Percentiles rank a stretch among this genome's conserved stretches.
Conservation (phyloP, 2,797 vertebrate species). For the Oophaga sylvatica region DNA sequence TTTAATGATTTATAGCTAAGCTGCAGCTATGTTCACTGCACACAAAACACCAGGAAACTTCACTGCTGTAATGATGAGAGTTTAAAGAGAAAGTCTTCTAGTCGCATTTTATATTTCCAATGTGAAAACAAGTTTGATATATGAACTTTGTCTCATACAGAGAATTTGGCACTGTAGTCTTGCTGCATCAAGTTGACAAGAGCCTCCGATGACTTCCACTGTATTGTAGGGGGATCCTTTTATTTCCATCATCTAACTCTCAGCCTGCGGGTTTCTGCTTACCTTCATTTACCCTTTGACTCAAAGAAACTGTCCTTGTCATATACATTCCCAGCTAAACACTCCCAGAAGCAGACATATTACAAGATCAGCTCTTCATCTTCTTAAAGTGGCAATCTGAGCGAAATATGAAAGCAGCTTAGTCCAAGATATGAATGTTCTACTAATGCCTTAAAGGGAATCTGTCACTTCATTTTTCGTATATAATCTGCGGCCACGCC, state of each 20-base stretch:
- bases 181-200: conserved; percentile 21
- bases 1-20: conserved; percentile 45
- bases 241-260: conserved; percentile 16
- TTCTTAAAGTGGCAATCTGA: not conserved
- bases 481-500: no score
- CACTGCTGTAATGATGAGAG: conserved; percentile 29
- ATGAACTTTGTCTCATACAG: not conserved
- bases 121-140: conserved; percentile 15
- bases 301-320: not conserved
- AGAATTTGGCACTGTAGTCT: conserved; percentile 7
- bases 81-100: conserved; percentile 8
- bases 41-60: conserved; percentile 18
- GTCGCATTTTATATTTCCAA: not conserved
- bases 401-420: not conserved
- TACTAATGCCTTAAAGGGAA: not conserved
- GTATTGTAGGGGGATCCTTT: conserved; percentile 26
- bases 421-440: not conserved
- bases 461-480: no score
- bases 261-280: conserved; percentile 16
- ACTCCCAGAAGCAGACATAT: not conserved
- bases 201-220: not conserved
- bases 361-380: not conserved
- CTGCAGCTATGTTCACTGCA: not conserved
- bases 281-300: conserved; percentile 13
- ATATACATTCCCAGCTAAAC: not conserved